These are phyloP conservation scores for Nyctereutes procyonoides DNA, from an alignment of 2,113 vertebrate genomes.

Conservation along the genomic window DNA sequence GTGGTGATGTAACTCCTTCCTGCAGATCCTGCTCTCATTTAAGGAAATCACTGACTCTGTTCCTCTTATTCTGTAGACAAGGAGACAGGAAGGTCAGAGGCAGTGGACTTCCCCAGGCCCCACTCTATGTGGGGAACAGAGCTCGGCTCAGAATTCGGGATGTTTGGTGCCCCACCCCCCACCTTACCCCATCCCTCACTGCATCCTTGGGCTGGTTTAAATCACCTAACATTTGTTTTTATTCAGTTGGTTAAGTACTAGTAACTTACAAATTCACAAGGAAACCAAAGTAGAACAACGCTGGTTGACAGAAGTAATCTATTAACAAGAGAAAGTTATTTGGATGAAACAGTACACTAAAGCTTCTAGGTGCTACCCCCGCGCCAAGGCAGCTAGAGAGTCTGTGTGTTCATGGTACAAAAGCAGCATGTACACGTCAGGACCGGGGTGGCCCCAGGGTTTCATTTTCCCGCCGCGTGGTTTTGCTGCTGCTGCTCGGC, in stretches of 20 bases:
- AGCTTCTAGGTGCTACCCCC: conserved; percentile 12
- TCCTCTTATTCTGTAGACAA: neutral
- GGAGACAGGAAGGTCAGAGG: neutral
- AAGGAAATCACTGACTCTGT: neutral
- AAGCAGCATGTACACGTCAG: conserved; percentile 49
- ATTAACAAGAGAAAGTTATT: conserved; percentile 45
- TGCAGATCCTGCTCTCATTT: neutral
- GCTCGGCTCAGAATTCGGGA: neutral
- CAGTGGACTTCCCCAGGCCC: neutral
- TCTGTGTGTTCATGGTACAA: conserved; percentile 50
- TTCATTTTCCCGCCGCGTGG: conserved; percentile 92
- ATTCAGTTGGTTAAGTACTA: conserved; percentile 5
- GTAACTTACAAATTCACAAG: conserved; percentile 54
- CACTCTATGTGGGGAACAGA: neutral
- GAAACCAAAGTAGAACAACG: conserved; percentile 52
- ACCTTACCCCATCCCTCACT: too few species aligned
- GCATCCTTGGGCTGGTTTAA: conserved; percentile 11
- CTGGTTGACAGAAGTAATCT: conserved; percentile 50
- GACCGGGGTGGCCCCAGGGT: neutral
- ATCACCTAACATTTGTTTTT: conserved; percentile 27
- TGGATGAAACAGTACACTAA: neutral
- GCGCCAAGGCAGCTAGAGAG: neutral
- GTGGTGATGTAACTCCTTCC: neutral
- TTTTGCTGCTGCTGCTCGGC: conserved; percentile 96
- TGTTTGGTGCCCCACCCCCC: neutral